Evolutionary conservation across 2,113 vertebrate species (phyloP), one percentile per base, ranked within the genome.

Genomic region (Semnornis frantzii): DNA sequence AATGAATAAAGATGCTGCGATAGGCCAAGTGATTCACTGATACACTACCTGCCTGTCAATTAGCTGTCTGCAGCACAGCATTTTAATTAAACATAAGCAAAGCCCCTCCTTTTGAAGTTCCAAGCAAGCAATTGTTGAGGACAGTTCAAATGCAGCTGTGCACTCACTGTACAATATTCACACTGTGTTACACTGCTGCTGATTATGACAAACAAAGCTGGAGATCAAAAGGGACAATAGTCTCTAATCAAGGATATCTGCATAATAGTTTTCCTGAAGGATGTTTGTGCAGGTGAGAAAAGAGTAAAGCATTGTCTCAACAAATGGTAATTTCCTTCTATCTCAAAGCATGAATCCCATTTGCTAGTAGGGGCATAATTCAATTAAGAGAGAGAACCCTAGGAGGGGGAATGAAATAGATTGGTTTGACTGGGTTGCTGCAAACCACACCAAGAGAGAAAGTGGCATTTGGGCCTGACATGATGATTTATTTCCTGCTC

Each of bases 401-500:
- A 7, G 0, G 5, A 44, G 44, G 71, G 60, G 60, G 85, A 91
- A 83, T 27, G 34, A 93, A 72, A 92, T 88, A 78, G 34, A 28
- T 86, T 24, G 15, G 55, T 82, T 64, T 39, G 77, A 58, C 92
- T 88, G 85, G 19, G 15, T 80, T 13, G 59, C 84, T 68, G 76
- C 85, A 95, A 91, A 90, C 87, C 82, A 82, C 58, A 59, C 81
- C 59, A 52, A 58, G 65, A 63, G 84, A 82, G 64, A 84, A 90
- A 92, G 82, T 12, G 50, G 76, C 89, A 73, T 92, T 92, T 89
- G 64, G 59, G 74, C 52, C 82, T 95, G 96, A 96, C 93, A 93
- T 60, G 42, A 84, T 97, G 96, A 96, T 97, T 97, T 96, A 96
- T 96, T 96, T 90, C 80, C 90, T 90, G 71, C 95, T 90, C 34